phyloP scores from a whole-genome alignment of 2,888 invertebrate species.

The Drosophila picticornis region DNA sequence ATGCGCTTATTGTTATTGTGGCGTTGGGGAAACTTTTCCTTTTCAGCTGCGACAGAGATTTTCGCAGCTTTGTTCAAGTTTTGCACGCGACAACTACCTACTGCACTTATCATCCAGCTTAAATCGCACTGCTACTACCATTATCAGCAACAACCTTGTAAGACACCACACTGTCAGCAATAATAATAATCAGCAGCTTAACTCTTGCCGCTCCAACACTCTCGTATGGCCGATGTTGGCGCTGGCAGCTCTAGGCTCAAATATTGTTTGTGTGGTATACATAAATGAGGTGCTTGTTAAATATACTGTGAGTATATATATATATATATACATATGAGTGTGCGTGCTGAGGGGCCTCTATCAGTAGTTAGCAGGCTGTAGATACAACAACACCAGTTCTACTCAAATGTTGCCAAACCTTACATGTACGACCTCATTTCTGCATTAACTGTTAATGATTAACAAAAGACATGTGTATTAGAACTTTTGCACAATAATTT shows the following conservation, averaged over 20 bases:
- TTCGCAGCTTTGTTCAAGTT: slow-evolving; percentile 50
- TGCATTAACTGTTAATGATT: neutral
- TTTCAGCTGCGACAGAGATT: slow-evolving; percentile 33
- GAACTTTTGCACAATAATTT: neutral
- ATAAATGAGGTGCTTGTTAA: slow-evolving; percentile 33
- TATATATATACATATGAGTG: neutral
- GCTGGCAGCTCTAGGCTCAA: slow-evolving; percentile 1
- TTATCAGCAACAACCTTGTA: slow-evolving; percentile 48
- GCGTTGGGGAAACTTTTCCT: slow-evolving; percentile 39
- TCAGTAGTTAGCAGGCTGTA: slow-evolving; percentile 14
- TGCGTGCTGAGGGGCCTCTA: neutral
- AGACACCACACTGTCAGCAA: slow-evolving; percentile 17
- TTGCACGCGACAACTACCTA: slow-evolving; percentile 17
- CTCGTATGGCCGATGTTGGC: slow-evolving; percentile 4
- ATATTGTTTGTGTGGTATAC: slow-evolving; percentile 11
- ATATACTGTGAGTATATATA: no score
- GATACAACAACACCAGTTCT: slow-evolving; percentile 1
- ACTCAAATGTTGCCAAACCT: slow-evolving; percentile 12
- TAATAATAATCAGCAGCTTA: slow-evolving; percentile 36
- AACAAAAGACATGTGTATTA: neutral
- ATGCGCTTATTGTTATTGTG: slow-evolving; percentile 37
- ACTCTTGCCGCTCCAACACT: slow-evolving; percentile 34
- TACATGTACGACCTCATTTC: neutral
- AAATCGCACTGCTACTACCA: slow-evolving; percentile 49
- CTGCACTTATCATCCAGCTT: slow-evolving; percentile 47